Conservation (phyloP, 1,140 invertebrate genomes). For the Leptopilina boulardi region DNA sequence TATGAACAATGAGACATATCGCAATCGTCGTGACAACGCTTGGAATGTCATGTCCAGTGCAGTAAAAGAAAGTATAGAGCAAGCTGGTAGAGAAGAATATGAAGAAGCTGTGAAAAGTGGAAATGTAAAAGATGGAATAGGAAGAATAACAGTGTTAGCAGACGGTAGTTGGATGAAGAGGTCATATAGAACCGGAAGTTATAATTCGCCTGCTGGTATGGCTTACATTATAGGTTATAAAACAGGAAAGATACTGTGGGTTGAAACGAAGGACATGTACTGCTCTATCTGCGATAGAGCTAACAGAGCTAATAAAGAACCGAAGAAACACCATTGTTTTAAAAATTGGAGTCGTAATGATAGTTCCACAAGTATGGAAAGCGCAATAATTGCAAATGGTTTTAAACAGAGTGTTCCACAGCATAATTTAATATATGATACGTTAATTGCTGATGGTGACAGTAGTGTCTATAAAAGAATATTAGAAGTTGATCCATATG, state of each 20-base stretch:
- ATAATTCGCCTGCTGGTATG: background rate
- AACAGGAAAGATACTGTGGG: background rate
- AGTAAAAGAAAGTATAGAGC: background rate
- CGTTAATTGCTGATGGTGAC: constrained; percentile 55
- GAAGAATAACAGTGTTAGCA: background rate
- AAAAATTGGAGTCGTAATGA: constrained; percentile 56
- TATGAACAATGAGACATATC: background rate
- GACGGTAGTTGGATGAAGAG: too few species aligned
- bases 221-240: background rate
- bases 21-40: background rate
- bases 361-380: constrained; percentile 64
- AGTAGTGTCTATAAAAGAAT: constrained; percentile 59
- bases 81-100: background rate
- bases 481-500: background rate
- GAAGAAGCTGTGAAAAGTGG: too few species aligned
- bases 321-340: constrained; percentile 44
- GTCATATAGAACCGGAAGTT: background rate
- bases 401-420: too few species aligned
- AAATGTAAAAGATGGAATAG: background rate
- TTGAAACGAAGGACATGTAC: background rate
- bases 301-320: background rate
- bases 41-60: background rate
- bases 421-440: too few species aligned
- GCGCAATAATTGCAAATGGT: constrained; percentile 49
- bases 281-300: constrained; percentile 21